These are phyloP conservation scores for Drosophila biarmipes DNA, from an alignment of 1,140 invertebrate genomes.

Conservation along the genomic window DNA sequence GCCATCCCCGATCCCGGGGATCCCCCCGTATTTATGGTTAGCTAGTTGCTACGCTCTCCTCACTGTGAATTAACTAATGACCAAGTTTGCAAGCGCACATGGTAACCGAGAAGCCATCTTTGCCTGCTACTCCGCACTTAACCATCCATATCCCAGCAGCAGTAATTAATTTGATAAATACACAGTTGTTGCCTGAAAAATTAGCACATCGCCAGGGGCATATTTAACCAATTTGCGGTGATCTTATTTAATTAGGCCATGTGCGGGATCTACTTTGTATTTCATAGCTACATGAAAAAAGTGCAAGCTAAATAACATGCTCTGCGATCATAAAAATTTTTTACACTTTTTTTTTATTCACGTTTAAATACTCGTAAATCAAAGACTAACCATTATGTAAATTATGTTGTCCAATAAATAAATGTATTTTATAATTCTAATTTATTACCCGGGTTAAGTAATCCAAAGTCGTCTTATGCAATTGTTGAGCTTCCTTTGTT, in stretches of 20 bases:
- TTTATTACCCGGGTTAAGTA: neutral
- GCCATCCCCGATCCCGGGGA: neutral
- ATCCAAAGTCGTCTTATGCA: neutral
- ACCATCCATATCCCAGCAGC: constrained; percentile 28
- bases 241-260: constrained; percentile 2
- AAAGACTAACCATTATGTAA: no score
- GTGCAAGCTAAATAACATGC: no score
- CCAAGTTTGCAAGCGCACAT: constrained; percentile 44
- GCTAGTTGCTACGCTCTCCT: constrained; percentile 67
- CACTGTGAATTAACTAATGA: constrained; percentile 78
- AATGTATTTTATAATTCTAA: no score
- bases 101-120: constrained; percentile 21
- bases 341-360: no score
- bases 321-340: no score
- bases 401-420: no score
- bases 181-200: constrained; percentile 56
- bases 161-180: constrained; percentile 66
- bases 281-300: neutral
- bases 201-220: constrained; percentile 33
- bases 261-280: neutral
- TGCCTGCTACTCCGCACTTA: constrained; percentile 41
- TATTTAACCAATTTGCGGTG: neutral
- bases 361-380: no score
- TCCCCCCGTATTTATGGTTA: constrained; percentile 66
- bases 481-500: neutral